Conservation (phyloP, 2,888 invertebrate genomes). For the Philhelius pedissequus region DNA sequence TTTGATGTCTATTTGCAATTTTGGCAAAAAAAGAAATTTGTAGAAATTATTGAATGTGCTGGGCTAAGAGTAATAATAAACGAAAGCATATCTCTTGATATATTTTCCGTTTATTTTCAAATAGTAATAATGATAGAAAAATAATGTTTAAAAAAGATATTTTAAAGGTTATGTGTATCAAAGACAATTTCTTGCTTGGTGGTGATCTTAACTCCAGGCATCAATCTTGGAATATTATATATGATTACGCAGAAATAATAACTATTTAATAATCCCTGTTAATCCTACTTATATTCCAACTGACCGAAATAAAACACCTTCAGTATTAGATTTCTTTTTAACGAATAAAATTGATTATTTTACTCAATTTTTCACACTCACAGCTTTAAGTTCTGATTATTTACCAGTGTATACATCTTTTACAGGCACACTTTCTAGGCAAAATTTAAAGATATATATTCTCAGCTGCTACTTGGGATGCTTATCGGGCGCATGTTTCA, state of each 20-base stretch:
- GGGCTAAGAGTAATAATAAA: background rate
- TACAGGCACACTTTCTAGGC: too few species aligned
- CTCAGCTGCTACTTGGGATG: background rate
- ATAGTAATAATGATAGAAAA: background rate
- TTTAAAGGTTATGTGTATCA: too few species aligned
- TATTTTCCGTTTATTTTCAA: background rate
- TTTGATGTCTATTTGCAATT: too few species aligned
- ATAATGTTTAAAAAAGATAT: background rate
- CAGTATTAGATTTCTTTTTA: slow-evolving; percentile 16
- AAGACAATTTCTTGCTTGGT: too few species aligned
- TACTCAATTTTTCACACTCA: too few species aligned
- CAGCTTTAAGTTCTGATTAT: too few species aligned
- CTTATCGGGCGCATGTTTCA: background rate
- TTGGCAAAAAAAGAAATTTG: background rate
- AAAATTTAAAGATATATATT: too few species aligned
- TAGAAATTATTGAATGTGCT: background rate
- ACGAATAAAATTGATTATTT: background rate
- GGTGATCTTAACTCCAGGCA: background rate
- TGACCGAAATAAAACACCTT: background rate
- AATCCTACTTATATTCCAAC: slow-evolving; percentile 22
- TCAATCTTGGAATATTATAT: slow-evolving; percentile 6
- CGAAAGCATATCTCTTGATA: background rate
- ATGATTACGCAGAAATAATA: background rate
- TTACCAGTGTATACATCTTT: too few species aligned
- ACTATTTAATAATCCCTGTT: slow-evolving; percentile 4